Evolutionary conservation across 1,140 invertebrate genomes (phyloP), one percentile per base, ranked within the genome.

Genomic region (Tetragonula clypearis): DNA sequence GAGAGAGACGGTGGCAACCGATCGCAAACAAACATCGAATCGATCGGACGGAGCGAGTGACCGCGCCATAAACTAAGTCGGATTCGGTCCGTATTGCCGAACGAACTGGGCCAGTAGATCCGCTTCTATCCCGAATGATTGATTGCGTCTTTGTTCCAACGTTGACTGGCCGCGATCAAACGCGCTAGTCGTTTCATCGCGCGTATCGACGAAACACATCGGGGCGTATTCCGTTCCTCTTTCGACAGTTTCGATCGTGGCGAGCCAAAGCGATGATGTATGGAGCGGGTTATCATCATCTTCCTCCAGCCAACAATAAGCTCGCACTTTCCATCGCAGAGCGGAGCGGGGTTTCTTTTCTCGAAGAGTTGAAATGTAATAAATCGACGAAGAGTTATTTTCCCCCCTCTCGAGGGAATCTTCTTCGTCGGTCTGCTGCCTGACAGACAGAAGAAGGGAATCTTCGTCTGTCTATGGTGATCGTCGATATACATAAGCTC

Each of bases 11-110:
- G 21, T 30, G 9, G 35, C 23, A 19, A 23, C 15, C 1, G 12
- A 72, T 49, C 73, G 75, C 17, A 80, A 85, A 85, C 87, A 85
- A 87, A 79, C 80, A 85, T 68, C 76, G 77, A 81, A 88, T 87
- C 82, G 82, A 81, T 88, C 53, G 19, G 19, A 4, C 35, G 35
- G 35, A 2, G 3, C 58, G 12, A 12, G 23, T 62, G 12, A 26
- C 12, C 62, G 35, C 15, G 11, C 21, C 35, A 35, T 78, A 49
- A 78, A 77, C 60, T 62, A 82, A 86, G 26, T 49, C 41, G 3
- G 55, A 66, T 23, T 72, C 58, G 6, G 23, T 21, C 23, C 56
- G 58, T 26, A 73, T 76, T 35, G 65, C 65, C 69, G 62, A 60
- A 62, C 41, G 26, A 78, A 72, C 58, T 77, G 60, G 69, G 26